Conservation (phyloP, 2,888 invertebrate genomes). For the Hirtodrosophila cameraria region DNA sequence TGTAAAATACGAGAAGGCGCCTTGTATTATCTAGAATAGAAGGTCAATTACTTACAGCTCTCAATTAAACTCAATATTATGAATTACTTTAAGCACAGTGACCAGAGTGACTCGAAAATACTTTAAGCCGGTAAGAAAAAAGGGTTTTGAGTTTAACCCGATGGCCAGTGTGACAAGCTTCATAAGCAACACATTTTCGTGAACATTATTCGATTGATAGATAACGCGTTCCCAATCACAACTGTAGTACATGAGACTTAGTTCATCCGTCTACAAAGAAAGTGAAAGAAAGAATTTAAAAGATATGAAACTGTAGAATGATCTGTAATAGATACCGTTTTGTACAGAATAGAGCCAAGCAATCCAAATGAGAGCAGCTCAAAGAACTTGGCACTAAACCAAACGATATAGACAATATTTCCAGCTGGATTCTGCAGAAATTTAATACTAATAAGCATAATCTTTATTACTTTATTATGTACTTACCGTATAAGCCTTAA, state of each 20-base stretch:
- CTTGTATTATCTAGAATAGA: constrained; percentile 71
- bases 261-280: constrained; percentile 53
- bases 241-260: constrained; percentile 73
- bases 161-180: constrained; percentile 67
- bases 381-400: constrained; percentile 68
- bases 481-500: constrained; percentile 75
- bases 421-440: constrained; percentile 56
- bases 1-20: constrained; percentile 79
- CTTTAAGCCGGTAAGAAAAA: constrained; percentile 70
- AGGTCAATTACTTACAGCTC: not conserved
- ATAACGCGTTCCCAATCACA: constrained; percentile 72
- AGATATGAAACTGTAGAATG: not conserved
- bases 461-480: not conserved
- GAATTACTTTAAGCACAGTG: constrained; percentile 63
- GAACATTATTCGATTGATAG: constrained; percentile 47
- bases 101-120: constrained; percentile 70
- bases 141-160: constrained; percentile 62
- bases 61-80: no score
- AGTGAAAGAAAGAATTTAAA: not conserved
- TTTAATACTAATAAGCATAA: not conserved
- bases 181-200: constrained; percentile 70
- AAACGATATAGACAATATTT: constrained; percentile 62
- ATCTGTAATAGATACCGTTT: constrained; percentile 51
- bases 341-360: constrained; percentile 67
- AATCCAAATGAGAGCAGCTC: constrained; percentile 70